Conservation (phyloP, 2,113 vertebrate genomes). For the Hiodon alosoides region DNA sequence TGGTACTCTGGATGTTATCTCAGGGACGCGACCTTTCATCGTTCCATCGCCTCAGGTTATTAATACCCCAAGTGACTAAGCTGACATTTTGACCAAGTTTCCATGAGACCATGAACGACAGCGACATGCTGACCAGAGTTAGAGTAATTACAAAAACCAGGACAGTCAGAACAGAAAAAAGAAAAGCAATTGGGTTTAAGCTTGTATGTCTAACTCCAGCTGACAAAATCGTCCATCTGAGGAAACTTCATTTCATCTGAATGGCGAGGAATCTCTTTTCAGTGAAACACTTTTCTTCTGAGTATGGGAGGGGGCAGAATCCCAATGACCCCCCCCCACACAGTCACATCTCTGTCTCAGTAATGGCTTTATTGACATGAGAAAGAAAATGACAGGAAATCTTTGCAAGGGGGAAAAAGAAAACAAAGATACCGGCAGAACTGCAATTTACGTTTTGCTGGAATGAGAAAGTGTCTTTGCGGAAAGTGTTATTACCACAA, state of each 20-base stretch:
- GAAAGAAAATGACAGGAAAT: neutral
- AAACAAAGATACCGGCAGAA: neutral
- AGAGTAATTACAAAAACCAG: slow-evolving; percentile 58
- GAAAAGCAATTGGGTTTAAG: no score
- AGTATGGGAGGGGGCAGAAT: neutral
- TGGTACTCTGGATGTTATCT: slow-evolving; percentile 3
- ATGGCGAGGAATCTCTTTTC: neutral
- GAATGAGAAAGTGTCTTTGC: neutral
- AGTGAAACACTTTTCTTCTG: neutral
- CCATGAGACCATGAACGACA: neutral
- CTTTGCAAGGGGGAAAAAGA: neutral
- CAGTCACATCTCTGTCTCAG: neutral
- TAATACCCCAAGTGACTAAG: no score
- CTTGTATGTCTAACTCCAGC: no score
- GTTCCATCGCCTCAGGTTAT: no score
- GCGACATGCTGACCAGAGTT: neutral
- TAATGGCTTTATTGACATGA: slow-evolving; percentile 8
- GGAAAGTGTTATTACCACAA: neutral
- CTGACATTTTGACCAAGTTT: no score
- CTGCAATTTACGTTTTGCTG: neutral
- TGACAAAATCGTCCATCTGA: no score
- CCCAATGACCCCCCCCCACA: neutral
- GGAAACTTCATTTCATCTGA: no score
- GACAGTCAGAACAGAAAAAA: slow-evolving; percentile 5
- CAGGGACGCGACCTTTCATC: no score